phyloP scores from a whole-genome alignment of 2,113 vertebrate species.

The Illadopsis cleaveri region DNA sequence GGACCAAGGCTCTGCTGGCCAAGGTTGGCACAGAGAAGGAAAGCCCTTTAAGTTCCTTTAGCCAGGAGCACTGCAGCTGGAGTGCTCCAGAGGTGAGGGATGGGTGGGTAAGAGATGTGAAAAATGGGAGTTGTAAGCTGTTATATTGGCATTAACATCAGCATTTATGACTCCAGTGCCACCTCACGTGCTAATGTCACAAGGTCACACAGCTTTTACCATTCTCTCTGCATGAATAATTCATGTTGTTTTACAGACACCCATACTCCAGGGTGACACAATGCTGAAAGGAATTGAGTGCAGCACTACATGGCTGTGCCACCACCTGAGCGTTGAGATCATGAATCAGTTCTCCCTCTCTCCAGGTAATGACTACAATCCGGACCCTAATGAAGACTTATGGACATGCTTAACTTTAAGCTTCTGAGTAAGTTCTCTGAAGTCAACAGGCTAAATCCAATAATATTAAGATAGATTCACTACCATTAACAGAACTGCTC shows the following conservation, averaged over 20 bases:
- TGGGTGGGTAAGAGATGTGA: background rate
- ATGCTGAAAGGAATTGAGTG: background rate
- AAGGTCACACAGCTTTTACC: background rate
- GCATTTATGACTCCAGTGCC: background rate
- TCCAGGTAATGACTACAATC: background rate
- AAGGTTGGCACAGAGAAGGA: background rate
- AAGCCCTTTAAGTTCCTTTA: background rate
- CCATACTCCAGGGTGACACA: background rate
- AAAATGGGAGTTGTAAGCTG: background rate
- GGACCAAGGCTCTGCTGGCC: background rate
- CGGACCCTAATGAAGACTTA: conserved; percentile 34
- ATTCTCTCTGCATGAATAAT: conserved; percentile 31
- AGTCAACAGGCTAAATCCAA: conserved; percentile 17
- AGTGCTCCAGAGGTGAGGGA: background rate
- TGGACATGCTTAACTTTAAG: background rate
- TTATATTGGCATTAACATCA: background rate
- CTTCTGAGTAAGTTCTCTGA: background rate
- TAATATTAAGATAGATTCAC: background rate
- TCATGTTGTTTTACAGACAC: background rate
- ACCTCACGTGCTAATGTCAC: background rate
- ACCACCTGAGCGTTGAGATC: background rate
- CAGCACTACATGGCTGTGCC: background rate
- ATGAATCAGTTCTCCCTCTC: background rate
- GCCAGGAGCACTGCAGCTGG: background rate
- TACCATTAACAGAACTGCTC: background rate